phyloP scores from a whole-genome alignment of 2,888 invertebrate genomes.

The Euzetes globulus region DNA sequence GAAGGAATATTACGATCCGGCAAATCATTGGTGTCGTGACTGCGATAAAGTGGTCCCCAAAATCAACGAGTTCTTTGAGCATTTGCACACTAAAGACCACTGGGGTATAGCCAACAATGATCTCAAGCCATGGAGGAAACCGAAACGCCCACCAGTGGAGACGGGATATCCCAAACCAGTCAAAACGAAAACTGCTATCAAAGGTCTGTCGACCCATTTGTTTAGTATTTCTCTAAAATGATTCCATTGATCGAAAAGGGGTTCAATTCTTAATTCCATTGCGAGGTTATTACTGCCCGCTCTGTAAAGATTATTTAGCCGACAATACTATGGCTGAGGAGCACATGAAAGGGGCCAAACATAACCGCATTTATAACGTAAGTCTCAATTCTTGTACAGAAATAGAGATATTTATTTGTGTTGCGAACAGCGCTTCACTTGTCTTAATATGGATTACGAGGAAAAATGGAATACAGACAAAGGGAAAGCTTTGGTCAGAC shows the following conservation, averaged over 20 bases:
- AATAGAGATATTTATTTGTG: no score
- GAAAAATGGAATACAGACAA: conserved; percentile 28
- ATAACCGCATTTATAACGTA: conserved; percentile 26
- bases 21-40: conserved; percentile 31
- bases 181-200: background rate
- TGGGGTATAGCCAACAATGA: background rate
- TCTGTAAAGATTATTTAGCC: conserved; percentile 22
- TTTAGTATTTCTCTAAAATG: background rate
- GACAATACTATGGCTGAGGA: conserved; percentile 24
- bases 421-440: background rate
- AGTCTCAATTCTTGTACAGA: no score
- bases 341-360: conserved; percentile 27
- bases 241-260: background rate
- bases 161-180: background rate
- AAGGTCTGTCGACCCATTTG: background rate
- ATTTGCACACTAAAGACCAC: conserved; percentile 29
- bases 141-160: background rate
- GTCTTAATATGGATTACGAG: conserved; percentile 21
- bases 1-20: conserved; percentile 31
- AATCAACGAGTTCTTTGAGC: conserved; percentile 17
- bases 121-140: conserved; percentile 20
- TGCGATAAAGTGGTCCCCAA: conserved; percentile 31
- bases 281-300: conserved; percentile 17
- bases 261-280: conserved; percentile 16
- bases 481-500: background rate